These are phyloP conservation scores for Taxidea taxus DNA, from an alignment of 2,113 vertebrate genomes.

Conservation along the genomic window DNA sequence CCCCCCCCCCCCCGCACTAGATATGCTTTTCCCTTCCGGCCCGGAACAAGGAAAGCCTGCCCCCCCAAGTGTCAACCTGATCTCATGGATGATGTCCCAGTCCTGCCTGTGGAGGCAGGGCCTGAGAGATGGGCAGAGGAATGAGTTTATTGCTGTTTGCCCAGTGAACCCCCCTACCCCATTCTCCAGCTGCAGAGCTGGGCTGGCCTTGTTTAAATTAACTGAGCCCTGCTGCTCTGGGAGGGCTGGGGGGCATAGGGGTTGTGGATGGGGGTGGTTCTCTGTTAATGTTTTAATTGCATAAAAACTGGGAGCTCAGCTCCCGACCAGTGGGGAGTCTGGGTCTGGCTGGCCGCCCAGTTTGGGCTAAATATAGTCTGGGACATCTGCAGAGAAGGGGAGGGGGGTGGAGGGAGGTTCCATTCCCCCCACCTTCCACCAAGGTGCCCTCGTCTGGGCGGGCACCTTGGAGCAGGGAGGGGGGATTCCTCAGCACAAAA, in stretches of 20 bases:
- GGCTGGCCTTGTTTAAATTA: not conserved
- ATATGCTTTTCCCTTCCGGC: slow-evolving; percentile 30
- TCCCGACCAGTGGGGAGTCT: slow-evolving; percentile 77
- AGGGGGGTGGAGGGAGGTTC: slow-evolving; percentile 74
- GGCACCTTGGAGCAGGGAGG: slow-evolving; percentile 73
- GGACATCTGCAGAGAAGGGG: slow-evolving; percentile 80
- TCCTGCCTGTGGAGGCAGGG: not conserved
- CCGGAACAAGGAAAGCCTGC: not conserved
- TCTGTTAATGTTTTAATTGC: slow-evolving; percentile 79
- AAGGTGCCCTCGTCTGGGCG: slow-evolving; percentile 77
- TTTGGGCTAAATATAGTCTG: slow-evolving; percentile 78
- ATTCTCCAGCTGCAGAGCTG: not conserved
- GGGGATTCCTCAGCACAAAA: slow-evolving; percentile 66
- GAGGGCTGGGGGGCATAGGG: not conserved
- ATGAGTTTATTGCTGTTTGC: not conserved
- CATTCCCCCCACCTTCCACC: slow-evolving; percentile 68
- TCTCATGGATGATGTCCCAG: not conserved
- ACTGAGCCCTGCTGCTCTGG: not conserved
- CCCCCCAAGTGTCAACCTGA: not conserved
- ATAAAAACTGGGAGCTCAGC: slow-evolving; percentile 79
- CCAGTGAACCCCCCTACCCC: not conserved
- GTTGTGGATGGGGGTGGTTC: slow-evolving; percentile 59
- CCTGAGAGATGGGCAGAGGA: not conserved
- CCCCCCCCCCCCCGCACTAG: not conserved
- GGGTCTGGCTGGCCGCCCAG: slow-evolving; percentile 75